These are phyloP conservation scores for Sericinus montela DNA, from an alignment of 2,888 invertebrate genomes.

Conservation along the genomic window DNA sequence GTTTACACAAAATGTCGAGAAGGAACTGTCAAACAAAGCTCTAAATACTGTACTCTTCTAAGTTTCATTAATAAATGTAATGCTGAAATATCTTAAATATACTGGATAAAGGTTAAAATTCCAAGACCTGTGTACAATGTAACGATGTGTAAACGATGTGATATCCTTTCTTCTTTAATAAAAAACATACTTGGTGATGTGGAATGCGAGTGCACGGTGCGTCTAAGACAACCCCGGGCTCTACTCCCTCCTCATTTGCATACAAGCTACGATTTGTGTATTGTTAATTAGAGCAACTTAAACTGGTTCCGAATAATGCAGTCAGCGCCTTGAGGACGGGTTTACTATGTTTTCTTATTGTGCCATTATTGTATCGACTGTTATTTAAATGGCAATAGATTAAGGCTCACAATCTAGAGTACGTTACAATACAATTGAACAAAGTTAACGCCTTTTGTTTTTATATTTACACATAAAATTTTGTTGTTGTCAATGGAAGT, in stretches of 20 bases:
- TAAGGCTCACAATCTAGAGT: slow-evolving; percentile 39
- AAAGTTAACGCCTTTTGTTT: slow-evolving; percentile 67
- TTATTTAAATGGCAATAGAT: slow-evolving; percentile 76
- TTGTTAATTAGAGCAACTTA: slow-evolving; percentile 76
- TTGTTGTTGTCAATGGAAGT: slow-evolving; percentile 23
- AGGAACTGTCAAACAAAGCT: neutral
- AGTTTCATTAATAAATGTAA: neutral
- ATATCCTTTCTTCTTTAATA: slow-evolving; percentile 26
- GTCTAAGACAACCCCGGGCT: slow-evolving; percentile 30
- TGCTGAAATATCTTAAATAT: neutral
- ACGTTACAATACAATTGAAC: slow-evolving; percentile 61
- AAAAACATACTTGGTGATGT: slow-evolving; percentile 39
- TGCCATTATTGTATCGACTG: slow-evolving; percentile 72
- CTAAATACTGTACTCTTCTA: neutral
- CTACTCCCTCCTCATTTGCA: slow-evolving; percentile 62
- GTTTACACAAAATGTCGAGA: neutral
- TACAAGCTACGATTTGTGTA: slow-evolving; percentile 79
- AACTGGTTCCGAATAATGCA: slow-evolving; percentile 68
- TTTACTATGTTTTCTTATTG: slow-evolving; percentile 57
- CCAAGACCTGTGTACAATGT: no score
- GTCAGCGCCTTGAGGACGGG: slow-evolving; percentile 45
- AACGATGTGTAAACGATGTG: no score
- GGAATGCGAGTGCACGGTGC: slow-evolving; percentile 36
- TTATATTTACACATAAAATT: slow-evolving; percentile 57
- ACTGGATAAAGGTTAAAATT: neutral